Conservation (phyloP, 1,140 invertebrate species). For the Cecropterus lyciades region DNA sequence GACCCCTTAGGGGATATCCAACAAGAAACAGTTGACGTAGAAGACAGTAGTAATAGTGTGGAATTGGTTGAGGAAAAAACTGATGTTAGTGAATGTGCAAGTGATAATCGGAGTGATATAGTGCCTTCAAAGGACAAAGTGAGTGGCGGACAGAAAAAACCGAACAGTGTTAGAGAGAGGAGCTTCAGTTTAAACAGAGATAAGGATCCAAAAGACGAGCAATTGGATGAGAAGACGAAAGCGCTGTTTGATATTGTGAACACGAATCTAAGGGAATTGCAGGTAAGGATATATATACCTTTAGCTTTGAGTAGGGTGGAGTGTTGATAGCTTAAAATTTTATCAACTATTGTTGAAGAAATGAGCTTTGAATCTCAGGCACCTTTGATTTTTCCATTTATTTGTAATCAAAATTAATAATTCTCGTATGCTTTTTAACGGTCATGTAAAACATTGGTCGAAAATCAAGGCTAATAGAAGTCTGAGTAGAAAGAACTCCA, state of each 20-base stretch:
- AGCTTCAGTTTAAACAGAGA: constrained; percentile 41
- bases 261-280: constrained; percentile 58
- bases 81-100: constrained; percentile 56
- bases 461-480: too few species aligned
- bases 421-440: too few species aligned
- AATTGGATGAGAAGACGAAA: constrained; percentile 54
- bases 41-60: constrained; percentile 77
- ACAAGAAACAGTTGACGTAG: constrained; percentile 58
- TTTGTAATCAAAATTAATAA: too few species aligned
- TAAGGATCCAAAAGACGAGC: constrained; percentile 42
- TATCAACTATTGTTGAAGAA: too few species aligned
- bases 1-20: constrained; percentile 61
- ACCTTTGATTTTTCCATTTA: too few species aligned
- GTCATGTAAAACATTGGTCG: too few species aligned
- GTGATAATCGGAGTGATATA: constrained; percentile 62
- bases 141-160: constrained; percentile 52
- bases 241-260: constrained; percentile 63
- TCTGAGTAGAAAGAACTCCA: too few species aligned
- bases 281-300: constrained; percentile 48
- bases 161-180: constrained; percentile 53
- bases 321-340: too few species aligned
- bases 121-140: constrained; percentile 75
- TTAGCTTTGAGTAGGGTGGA: too few species aligned
- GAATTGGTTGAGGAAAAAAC: constrained; percentile 70
- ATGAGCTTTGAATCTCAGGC: too few species aligned